Percentiles rank a stretch among this genome's conserved stretches.
Evolutionary conservation across 92 coral and sea anemone genomes (phyloP).

Genomic region (Ricordea florida): DNA sequence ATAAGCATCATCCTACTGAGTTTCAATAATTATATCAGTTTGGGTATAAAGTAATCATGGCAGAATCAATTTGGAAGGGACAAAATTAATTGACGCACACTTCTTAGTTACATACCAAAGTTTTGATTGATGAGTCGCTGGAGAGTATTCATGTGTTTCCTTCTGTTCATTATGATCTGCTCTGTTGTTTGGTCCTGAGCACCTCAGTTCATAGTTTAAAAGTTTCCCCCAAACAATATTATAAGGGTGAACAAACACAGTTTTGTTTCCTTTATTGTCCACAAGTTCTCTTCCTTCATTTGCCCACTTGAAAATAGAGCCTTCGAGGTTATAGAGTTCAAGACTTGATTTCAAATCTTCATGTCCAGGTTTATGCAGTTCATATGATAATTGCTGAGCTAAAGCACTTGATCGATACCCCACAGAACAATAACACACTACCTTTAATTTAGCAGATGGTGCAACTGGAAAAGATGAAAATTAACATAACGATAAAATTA

Average conservation of each 20-base stretch:
- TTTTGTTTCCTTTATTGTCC: constrained; percentile 19
- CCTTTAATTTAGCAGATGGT: constrained; percentile 35
- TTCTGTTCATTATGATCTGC: too few relatives aligned
- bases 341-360: constrained; percentile 22
- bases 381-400: constrained; percentile 56
- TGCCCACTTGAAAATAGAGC: constrained; percentile 96
- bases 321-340: constrained; percentile 88
- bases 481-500: not conserved
- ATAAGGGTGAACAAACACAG: constrained; percentile 82
- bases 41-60: too few relatives aligned
- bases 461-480: constrained; percentile 16
- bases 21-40: too few relatives aligned
- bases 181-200: constrained; percentile 44
- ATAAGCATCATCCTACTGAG: too few relatives aligned
- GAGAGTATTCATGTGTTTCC: too few relatives aligned
- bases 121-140: too few relatives aligned
- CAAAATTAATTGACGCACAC: too few relatives aligned
- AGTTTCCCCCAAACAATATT: constrained; percentile 82
- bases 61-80: too few relatives aligned
- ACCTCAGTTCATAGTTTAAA: constrained; percentile 61
- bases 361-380: constrained; percentile 60
- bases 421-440: constrained; percentile 91
- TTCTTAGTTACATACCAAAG: too few relatives aligned
- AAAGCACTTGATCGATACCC: constrained; percentile 89
- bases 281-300: constrained; percentile 81